Conservation (phyloP, 1,140 invertebrate genomes). For the Ceratosolen fusciceps region DNA sequence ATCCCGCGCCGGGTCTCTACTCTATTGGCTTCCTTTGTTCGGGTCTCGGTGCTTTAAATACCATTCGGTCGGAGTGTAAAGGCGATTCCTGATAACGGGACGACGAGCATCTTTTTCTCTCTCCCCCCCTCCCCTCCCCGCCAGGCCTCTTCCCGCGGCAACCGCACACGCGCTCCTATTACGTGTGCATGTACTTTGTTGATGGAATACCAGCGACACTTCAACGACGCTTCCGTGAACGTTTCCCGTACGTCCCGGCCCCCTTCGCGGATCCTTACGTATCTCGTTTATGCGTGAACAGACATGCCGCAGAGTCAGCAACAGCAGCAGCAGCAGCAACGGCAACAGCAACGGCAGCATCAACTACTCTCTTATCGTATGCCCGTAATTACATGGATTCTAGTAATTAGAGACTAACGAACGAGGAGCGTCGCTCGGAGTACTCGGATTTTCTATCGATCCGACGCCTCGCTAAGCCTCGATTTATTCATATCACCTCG, state of each 20-base stretch:
- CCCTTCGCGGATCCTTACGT: neutral
- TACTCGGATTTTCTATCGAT: neutral
- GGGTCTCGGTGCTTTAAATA: neutral
- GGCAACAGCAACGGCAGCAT: too few species aligned
- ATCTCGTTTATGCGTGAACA: too few species aligned
- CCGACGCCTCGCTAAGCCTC: too few species aligned
- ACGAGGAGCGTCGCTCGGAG: neutral
- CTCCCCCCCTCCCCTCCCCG: too few species aligned
- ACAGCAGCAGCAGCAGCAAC: too few species aligned
- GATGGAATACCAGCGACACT: neutral
- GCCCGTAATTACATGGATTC: too few species aligned
- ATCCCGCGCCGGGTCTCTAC: too few species aligned
- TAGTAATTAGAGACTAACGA: neutral
- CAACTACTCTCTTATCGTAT: too few species aligned
- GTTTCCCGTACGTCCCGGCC: neutral
- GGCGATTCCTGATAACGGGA: constrained; percentile 5
- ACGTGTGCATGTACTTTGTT: neutral
- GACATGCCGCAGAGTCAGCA: too few species aligned
- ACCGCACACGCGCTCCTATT: neutral
- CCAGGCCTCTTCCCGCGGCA: too few species aligned
- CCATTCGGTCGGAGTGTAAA: neutral
- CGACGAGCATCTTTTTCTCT: neutral
- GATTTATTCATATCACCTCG: too few species aligned
- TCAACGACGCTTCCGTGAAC: neutral
- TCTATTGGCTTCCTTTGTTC: constrained; percentile 26